Conservation (phyloP, 2,888 invertebrate genomes). For the Amblyjoppa fuscipennis region DNA sequence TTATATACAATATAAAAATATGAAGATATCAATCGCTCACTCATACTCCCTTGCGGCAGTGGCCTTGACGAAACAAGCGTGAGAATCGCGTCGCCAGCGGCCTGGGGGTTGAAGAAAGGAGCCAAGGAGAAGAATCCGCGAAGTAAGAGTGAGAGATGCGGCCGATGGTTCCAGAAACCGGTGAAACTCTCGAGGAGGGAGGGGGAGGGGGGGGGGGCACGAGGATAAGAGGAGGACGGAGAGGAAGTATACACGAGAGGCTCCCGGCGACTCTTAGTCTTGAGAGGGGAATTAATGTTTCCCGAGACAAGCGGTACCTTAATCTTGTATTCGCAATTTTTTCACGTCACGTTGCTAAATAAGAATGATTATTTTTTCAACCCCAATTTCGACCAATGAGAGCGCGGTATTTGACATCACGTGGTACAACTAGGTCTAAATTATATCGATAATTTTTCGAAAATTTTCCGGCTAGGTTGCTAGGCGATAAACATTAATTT, state of each 20-base stretch:
- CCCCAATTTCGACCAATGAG: too few relatives aligned
- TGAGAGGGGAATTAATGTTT: conserved; percentile 56
- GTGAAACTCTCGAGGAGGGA: not conserved
- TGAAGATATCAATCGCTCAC: conserved; percentile 47
- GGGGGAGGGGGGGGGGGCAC: conserved; percentile 22
- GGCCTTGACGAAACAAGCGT: conserved; percentile 30
- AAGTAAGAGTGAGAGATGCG: not conserved
- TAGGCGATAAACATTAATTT: too few relatives aligned
- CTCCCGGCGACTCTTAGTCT: not conserved
- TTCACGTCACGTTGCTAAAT: conserved; percentile 24
- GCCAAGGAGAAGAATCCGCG: not conserved
- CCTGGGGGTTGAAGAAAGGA: not conserved
- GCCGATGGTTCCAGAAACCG: not conserved
- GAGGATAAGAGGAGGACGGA: conserved; percentile 33
- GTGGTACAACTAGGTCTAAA: too few relatives aligned
- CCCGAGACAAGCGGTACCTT: conserved; percentile 48
- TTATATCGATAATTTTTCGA: too few relatives aligned
- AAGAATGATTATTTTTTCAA: too few relatives aligned
- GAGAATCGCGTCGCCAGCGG: not conserved
- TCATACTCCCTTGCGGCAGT: conserved; percentile 32
- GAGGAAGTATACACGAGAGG: conserved; percentile 1
- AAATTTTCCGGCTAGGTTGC: too few relatives aligned
- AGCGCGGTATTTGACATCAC: too few relatives aligned
- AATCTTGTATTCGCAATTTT: conserved; percentile 60
- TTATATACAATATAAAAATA: not conserved